These are phyloP conservation scores for Auanema sp. DNA, from an alignment of 2,888 invertebrate species.

Conservation along the genomic window DNA sequence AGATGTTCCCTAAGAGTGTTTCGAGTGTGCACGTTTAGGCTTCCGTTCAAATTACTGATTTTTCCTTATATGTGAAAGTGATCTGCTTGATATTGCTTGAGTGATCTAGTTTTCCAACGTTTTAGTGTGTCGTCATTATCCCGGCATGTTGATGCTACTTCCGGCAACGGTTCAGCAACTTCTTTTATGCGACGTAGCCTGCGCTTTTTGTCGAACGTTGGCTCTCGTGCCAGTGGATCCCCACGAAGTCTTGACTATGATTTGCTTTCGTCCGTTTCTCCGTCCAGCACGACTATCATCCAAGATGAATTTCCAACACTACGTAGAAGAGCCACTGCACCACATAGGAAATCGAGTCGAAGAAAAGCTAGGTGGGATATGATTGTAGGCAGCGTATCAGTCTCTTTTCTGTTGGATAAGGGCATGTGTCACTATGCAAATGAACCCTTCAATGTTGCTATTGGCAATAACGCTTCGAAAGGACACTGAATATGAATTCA, in stretches of 20 bases:
- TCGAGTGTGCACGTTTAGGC: neutral
- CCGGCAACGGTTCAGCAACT: constrained; percentile 8
- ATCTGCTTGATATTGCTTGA: constrained; percentile 3
- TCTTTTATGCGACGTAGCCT: constrained; percentile 19
- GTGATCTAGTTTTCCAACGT: neutral
- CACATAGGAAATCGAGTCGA: constrained; percentile 11
- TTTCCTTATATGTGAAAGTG: constrained; percentile 2
- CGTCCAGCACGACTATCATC: too few relatives aligned
- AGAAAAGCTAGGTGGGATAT: constrained; percentile 7
- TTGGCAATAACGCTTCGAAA: too few relatives aligned
- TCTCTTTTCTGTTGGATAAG: too few relatives aligned
- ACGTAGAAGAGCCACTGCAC: constrained; percentile 13
- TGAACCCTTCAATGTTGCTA: too few relatives aligned
- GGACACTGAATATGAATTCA: too few relatives aligned
- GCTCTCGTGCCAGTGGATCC: constrained; percentile 6
- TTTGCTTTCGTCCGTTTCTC: too few relatives aligned
- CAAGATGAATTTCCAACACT: constrained; percentile 8
- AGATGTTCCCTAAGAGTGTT: neutral
- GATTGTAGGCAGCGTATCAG: too few relatives aligned
- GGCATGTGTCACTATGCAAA: too few relatives aligned
- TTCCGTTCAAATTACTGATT: neutral
- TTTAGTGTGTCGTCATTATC: neutral
- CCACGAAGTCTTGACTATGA: too few relatives aligned
- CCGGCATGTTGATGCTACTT: neutral
- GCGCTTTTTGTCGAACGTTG: constrained; percentile 5